A percentile compares a stretch with the other conserved stretches of the same genome.
Conservation (phyloP, 2,888 invertebrate species). For the Rhamphomyia laevipes region DNA sequence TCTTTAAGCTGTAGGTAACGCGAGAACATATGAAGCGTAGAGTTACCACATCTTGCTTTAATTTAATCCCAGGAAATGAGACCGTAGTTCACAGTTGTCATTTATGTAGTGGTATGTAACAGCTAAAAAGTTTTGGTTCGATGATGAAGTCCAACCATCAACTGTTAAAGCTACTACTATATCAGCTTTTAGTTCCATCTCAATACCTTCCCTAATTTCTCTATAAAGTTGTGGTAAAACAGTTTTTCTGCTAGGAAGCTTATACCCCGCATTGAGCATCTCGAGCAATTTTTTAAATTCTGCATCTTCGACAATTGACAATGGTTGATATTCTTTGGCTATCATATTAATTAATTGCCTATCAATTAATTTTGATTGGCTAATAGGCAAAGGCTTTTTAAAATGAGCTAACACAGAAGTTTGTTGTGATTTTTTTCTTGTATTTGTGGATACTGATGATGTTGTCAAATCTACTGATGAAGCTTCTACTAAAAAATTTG, state of each 20-base stretch:
- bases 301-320: constrained; percentile 4
- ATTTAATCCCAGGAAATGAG: constrained; percentile 4
- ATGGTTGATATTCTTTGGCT: constrained; percentile 3
- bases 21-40: constrained; percentile 15
- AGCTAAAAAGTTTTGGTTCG: constrained; percentile 4
- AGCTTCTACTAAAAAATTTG: too few species aligned
- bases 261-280: constrained; percentile 3
- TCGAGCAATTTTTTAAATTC: constrained; percentile 5
- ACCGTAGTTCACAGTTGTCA: neutral
- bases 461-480: too few species aligned
- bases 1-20: neutral
- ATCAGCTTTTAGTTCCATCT: neutral
- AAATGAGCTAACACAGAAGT: too few species aligned
- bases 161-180: neutral
- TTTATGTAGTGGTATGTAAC: constrained; percentile 11
- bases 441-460: too few species aligned
- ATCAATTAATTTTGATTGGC: too few species aligned
- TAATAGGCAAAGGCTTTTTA: too few species aligned
- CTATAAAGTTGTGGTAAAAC: neutral
- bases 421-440: too few species aligned
- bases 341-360: too few species aligned
- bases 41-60: constrained; percentile 15
- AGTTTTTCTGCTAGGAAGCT: constrained; percentile 4
- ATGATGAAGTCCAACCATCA: constrained; percentile 9
- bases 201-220: too few species aligned